Base-by-base conservation (phyloP, 2,797 vertebrate species). In the Agapornis canus region DNA sequence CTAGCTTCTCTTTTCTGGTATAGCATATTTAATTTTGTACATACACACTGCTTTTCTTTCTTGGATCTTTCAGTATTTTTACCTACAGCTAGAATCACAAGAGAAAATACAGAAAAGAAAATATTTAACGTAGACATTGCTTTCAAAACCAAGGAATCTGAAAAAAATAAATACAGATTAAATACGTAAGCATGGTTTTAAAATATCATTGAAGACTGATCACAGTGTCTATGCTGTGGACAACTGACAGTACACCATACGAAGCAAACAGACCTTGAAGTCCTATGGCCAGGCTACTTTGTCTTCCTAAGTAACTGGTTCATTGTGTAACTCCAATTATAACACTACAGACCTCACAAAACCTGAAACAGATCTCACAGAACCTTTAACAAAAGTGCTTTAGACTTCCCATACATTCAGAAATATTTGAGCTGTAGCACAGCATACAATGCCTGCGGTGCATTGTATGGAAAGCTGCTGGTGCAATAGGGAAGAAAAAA, bases 161-260 rank as follows among this genome's bases (percentile, higher is more conserved):
- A 84, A 66, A 77, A 57, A 57, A 57, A 57, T 7, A 72, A 87
- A 51, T 32, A 56, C 27, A 82, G 29, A 42, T 66, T 39, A 78
- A 70, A 43, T 29, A n/a, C 3, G 1, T 37, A 57, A 70, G 13
- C 25, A 61, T 6, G 15, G 76, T 59, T 69, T 86, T 43, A 56
- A 60, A 77, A 32, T 39, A 65, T 11, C 47, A 39, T 39, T 51
- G 68, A 21, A 31, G 31, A 42, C 42, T 78, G 37, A 72, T 37
- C 13, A 64, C 11, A 57, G 52, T 5, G 11, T 18, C 19, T 47
- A 32, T 79, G 47, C 48, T 48, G 35, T 7, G 13, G 11, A 13
- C 40, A 66, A 20, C 13, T 19, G 16, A 61, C 3, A 37, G 17
- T 0, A 10, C 27, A 51, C 0, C 4, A 5, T 19, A 4, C 12